A percentile compares a stretch with the other conserved stretches of the same genome.
Evolutionary conservation across 2,797 vertebrate genomes (phyloP).

Genomic region (Ptychobarbus kaznakovi): DNA sequence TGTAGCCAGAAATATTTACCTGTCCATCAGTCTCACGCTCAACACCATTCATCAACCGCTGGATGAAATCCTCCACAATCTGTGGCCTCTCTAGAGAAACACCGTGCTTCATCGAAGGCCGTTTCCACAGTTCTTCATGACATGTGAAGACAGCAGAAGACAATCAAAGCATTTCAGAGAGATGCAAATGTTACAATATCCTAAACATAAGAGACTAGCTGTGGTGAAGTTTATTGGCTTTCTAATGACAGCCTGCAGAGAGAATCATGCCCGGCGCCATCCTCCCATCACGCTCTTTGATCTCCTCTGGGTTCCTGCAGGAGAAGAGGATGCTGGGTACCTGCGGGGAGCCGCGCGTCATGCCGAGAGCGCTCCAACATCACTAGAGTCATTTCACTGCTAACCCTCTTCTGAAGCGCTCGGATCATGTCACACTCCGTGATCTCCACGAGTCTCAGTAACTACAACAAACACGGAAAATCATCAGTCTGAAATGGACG

Average conservation of each 20-base stretch:
- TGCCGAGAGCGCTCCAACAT: constrained; percentile 76
- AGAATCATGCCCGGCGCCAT: background rate
- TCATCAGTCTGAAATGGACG: background rate
- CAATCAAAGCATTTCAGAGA: background rate
- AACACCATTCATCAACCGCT: constrained; percentile 75
- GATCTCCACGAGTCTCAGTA: constrained; percentile 82
- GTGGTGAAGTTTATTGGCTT: constrained; percentile 12
- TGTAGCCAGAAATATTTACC: constrained; percentile 59
- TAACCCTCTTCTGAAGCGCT: constrained; percentile 76
- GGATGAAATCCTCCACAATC: constrained; percentile 78
- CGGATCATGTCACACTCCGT: constrained; percentile 81
- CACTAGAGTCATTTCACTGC: constrained; percentile 72
- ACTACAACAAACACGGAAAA: constrained; percentile 63
- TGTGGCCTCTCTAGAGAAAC: constrained; percentile 72
- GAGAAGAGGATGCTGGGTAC: constrained; percentile 63
- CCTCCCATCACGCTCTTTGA: constrained; percentile 15
- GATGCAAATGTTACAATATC: background rate
- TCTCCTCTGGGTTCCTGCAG: constrained; percentile 17
- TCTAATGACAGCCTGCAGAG: constrained; percentile 3
- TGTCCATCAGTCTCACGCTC: constrained; percentile 70
- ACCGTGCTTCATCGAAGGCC: constrained; percentile 72
- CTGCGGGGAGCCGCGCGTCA: constrained; percentile 72
- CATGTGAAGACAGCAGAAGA: background rate
- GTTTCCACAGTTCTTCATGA: constrained; percentile 80
- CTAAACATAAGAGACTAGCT: constrained; percentile 5